These are phyloP conservation scores for Metallyticus violacea DNA, from an alignment of 2,888 invertebrate species.

Conservation along the genomic window DNA sequence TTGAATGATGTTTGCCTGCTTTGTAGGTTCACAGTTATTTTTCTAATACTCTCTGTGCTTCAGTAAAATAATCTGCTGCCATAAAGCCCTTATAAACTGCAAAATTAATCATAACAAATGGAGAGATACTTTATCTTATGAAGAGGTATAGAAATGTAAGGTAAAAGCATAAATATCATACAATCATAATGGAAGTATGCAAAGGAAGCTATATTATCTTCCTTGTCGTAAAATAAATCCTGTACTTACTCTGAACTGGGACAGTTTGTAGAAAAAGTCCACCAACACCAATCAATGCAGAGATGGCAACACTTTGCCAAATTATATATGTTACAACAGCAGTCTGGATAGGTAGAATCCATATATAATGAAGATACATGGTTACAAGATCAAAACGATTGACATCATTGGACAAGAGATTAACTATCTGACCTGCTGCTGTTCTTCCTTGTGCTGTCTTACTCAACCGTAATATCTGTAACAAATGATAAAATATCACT, in stretches of 20 bases:
- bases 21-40: no score
- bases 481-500: no score
- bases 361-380: constrained; percentile 52
- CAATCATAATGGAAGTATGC: no score
- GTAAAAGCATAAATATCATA: no score
- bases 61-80: no score
- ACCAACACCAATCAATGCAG: constrained; percentile 60
- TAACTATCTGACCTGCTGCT: constrained; percentile 55
- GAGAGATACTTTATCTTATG: no score
- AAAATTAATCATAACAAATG: no score
- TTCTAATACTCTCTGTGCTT: no score
- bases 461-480: constrained; percentile 52
- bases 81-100: no score
- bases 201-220: neutral
- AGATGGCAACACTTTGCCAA: constrained; percentile 53
- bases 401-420: constrained; percentile 56
- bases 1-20: no score
- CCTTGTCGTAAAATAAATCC: neutral
- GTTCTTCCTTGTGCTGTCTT: constrained; percentile 59
- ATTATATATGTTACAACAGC: constrained; percentile 61
- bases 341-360: constrained; percentile 57
- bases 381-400: constrained; percentile 53
- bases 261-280: constrained; percentile 48
- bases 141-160: no score
- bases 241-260: constrained; percentile 36